Base-by-base conservation (phyloP, 2,113 vertebrate species). In the Zosterops lateralis region DNA sequence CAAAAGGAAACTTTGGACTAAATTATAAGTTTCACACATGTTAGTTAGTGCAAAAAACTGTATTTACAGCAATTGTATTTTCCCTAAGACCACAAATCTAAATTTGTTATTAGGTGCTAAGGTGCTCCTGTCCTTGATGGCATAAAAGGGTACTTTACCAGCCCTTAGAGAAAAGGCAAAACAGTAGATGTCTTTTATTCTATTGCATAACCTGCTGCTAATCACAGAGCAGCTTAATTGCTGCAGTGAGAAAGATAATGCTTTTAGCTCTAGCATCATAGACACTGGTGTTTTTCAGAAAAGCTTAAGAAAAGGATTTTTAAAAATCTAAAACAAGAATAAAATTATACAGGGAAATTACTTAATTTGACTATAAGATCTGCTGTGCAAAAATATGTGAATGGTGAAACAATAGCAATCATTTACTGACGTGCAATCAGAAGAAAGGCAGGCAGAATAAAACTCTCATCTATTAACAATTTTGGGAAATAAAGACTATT, bases 191-290 rank as follows among this genome's bases (percentile, higher is more conserved):
- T 84, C 32, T 95, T 81, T 77, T 80, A 28, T 75, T 58, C 58
- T 74, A 24, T 58, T 92, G 72, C 48, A 26, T 66, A 89, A 93
- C 47, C 61, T 50, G n/a, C 77, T 88, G 84, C 80, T 84, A 83
- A 91, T 93, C 51, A 66, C 73, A 94, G 18, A 87, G 36, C 24
- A 60, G 76, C 73, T 81, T 93, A 80, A 86, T 88, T 93, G 93
- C 70, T 87, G 77, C 74, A 68, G 48, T 48, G 57, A 96, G 77
- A 96, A 93, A 81, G 58, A 47, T 45, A 58, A 64, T 90, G 80
- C 56, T 90, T 84, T 84, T 61, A 94, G 40, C 34, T 51, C 60
- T 34, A 61, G 31, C 42, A 56, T 78, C 84, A 90, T 14, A 68
- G 72, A 67, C 44, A 87, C 6, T 13, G 18, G 20, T 42, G 54